phyloP scores from a whole-genome alignment of 2,888 invertebrate genomes.

The Byasa hedistus region DNA sequence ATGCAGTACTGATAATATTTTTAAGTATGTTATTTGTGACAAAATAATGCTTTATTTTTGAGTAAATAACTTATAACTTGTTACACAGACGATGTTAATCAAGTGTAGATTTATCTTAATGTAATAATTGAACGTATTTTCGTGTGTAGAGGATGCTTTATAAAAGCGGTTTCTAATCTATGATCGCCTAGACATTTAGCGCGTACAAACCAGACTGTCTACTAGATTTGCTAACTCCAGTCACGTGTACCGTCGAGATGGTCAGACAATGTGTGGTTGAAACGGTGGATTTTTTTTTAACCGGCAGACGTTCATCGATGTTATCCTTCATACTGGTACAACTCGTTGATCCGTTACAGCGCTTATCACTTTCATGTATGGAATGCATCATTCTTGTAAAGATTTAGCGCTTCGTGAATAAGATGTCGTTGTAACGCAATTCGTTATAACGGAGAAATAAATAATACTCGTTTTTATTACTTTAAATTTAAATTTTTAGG shows the following conservation, averaged over 20 bases:
- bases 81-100: neutral
- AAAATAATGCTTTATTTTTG: neutral
- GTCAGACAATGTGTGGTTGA: conserved; percentile 30
- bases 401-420: conserved; percentile 5
- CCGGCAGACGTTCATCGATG: conserved; percentile 22
- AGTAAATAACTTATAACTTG: neutral
- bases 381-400: conserved; percentile 25
- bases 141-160: conserved; percentile 7
- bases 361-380: conserved; percentile 29
- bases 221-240: conserved; percentile 12
- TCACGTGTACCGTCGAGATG: conserved; percentile 27
- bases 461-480: neutral
- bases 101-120: neutral
- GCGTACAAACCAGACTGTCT: conserved; percentile 20
- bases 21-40: no score
- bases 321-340: conserved; percentile 16
- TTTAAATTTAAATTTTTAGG: neutral
- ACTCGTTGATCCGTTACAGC: conserved; percentile 24
- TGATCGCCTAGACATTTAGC: conserved; percentile 23
- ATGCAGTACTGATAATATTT: no score
- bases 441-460: conserved; percentile 21
- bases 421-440: conserved; percentile 9
- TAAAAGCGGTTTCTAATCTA: conserved; percentile 23
- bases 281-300: conserved; percentile 29
- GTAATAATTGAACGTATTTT: conserved; percentile 4